Percentiles rank a stretch among this genome's conserved stretches.
Conservation (phyloP, 2,888 invertebrate genomes). For the Celastrina argiolus region DNA sequence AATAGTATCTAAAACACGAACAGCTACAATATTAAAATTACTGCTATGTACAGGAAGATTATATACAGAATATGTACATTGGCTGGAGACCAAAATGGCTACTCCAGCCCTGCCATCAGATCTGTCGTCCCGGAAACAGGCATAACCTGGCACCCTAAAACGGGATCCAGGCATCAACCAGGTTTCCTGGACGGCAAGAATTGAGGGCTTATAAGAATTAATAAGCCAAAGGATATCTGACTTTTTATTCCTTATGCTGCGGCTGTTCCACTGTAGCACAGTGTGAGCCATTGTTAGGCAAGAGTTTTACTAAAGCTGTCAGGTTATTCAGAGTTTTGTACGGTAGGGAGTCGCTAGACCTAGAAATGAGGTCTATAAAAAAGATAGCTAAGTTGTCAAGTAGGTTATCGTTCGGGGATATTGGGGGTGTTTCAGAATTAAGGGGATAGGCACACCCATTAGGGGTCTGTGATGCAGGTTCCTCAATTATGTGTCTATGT, state of each 20-base stretch:
- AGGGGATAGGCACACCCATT: neutral
- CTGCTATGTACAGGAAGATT: too few species aligned
- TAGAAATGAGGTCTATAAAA: too few species aligned
- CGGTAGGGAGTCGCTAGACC: too few species aligned
- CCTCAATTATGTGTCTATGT: neutral
- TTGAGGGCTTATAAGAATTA: constrained; percentile 22
- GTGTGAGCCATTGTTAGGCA: too few species aligned
- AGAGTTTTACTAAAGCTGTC: too few species aligned
- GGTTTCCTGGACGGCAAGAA: constrained; percentile 28
- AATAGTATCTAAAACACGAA: neutral
- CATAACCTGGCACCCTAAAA: constrained; percentile 30
- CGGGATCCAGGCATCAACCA: constrained; percentile 26
- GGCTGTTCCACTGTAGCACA: constrained; percentile 32
- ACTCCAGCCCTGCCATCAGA: constrained; percentile 31
- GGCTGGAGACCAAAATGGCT: too few species aligned
- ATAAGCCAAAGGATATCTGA: constrained; percentile 25
- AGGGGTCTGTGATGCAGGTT: neutral
- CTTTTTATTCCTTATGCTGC: constrained; percentile 29
- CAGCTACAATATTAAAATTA: too few species aligned
- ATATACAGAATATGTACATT: too few species aligned
- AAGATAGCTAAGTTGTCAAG: neutral
- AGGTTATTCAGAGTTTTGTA: too few species aligned
- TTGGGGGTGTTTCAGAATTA: neutral
- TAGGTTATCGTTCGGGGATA: neutral
- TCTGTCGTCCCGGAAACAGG: constrained; percentile 35